Evolutionary conservation across 2,888 invertebrate genomes (phyloP), one percentile per base, ranked within the genome.

Genomic region (Pristionchus fissidentatus): DNA sequence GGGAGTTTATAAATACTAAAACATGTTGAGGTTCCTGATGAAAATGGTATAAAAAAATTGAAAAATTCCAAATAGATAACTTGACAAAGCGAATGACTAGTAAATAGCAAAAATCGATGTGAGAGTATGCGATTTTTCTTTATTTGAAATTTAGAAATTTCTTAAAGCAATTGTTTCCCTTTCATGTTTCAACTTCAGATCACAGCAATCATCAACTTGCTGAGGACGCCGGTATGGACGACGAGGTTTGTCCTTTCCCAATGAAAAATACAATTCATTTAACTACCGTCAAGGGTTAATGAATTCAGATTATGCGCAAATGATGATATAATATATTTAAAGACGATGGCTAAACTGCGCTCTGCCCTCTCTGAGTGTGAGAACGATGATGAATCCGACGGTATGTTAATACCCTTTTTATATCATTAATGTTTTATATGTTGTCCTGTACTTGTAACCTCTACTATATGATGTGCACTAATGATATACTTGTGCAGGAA

Each of bases 361-460:
- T 87, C 86, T 49, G 88, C 88, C 22, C 85, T 89, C 26, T 86
- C 85, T n/a, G 87, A 88, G 22, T 86, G 86, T 80, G 88, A 89
- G 29, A 75, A 66, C 35, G 84, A 52, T 32, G 41, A 8, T 22
- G 86, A 84, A 52, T 84, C 83, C 32, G 85, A 84, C 7, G 55
- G 46, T 32, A 57, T 38, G 43, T 43, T 29, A 15, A 43, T 73
- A n/a, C 5, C 38, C 43, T 41, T 43, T 13, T 3, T 41, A 41
- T 49, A 73, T 26, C 43, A 73, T 22, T 41, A 32, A 73, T n/a
- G 41, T 38, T 43, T 19, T n/a, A n/a, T n/a, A n/a, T 60, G 8
- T 49, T 49, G 49, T 60, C 8, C n/a, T n/a, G n/a, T n/a, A n/a
- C n/a, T n/a, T n/a, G n/a, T n/a, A n/a, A n/a, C n/a, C n/a, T n/a